Evolutionary conservation across 2,888 invertebrate genomes (phyloP), one percentile per base, ranked within the genome.

Genomic region (Scaptomyza polygonia): DNA sequence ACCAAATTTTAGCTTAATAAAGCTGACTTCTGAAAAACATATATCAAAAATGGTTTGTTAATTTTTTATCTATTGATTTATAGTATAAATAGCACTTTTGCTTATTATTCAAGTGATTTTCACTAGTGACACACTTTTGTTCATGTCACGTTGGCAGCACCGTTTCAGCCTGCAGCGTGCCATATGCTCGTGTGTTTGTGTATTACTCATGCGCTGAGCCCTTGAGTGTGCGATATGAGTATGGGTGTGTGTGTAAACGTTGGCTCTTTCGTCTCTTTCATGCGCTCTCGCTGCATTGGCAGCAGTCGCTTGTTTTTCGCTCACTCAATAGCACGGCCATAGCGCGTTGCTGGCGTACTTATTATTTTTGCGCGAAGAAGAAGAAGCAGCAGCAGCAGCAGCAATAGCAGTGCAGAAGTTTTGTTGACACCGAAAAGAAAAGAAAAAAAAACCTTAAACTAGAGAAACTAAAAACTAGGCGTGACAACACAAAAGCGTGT

Each of bases 251-350:
- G 39, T 9, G 39, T 39, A 16, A 39, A 16, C 42, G 40, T 34
- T 49, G 49, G 34, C 71, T 74, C 65, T 78, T 69, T 69, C 73
- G 61, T 77, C 79, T 77, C 79, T 79, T 71, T 74, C 79, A 44
- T 70, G 68, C 56, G 77, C 71, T 69, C 71, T 72, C 65, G 42
- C 57, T 67, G 65, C 67, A 53, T 58, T 55, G 64, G 58, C 72
- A 69, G 66, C 75, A 84, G 79, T 73, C 73, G 77, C 49, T 62
- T 86, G 72, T 73, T 69, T 86, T 85, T 86, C 83, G 72, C 73
- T 86, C 85, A 76, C 70, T 76, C 76, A 77, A 76, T 49, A 66
- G 67, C 83, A 77, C 77, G 71, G 67, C 64, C 40, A 77, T 71
- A 77, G 67, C 77, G 77, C 77, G 77, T 76, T 67, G 74, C 54